These are phyloP conservation scores for Neodontobutis hainanensis DNA, from an alignment of 2,113 vertebrate species.

Conservation along the genomic window DNA sequence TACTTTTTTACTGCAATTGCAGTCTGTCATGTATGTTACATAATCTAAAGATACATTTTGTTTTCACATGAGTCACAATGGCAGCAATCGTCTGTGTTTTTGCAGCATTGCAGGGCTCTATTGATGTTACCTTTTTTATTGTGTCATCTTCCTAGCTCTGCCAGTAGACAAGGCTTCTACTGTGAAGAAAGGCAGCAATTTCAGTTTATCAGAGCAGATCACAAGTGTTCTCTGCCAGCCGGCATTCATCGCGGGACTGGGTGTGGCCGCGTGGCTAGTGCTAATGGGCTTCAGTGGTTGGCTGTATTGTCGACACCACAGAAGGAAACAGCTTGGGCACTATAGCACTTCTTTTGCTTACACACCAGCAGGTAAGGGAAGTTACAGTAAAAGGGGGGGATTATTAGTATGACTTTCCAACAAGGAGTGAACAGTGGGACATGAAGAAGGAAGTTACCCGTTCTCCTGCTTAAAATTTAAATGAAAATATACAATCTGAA, in stretches of 20 bases:
- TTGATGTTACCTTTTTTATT: conserved; percentile 1
- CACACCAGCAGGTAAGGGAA: conserved; percentile 84
- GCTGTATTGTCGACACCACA: conserved; percentile 88
- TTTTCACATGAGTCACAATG: not conserved
- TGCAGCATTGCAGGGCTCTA: not conserved
- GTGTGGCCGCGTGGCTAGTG: conserved; percentile 87
- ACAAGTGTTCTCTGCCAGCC: conserved; percentile 83
- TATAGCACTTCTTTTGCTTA: conserved; percentile 96
- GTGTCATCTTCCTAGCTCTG: conserved; percentile 35
- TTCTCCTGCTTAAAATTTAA: no score
- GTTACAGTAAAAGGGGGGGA: not conserved
- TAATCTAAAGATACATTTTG: not conserved
- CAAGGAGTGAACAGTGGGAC: no score
- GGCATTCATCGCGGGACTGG: conserved; percentile 89
- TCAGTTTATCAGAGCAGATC: conserved; percentile 83
- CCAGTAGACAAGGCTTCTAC: conserved; percentile 58
- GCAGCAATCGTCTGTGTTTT: not conserved
- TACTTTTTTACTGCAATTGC: not conserved
- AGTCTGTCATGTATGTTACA: not conserved
- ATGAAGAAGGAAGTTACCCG: no score
- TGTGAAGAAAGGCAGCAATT: conserved; percentile 55
- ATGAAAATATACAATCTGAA: no score
- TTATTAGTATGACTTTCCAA: not conserved
- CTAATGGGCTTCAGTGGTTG: conserved; percentile 87
- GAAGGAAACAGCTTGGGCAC: conserved; percentile 93